Percentiles rank a stretch among this genome's conserved stretches.
These are phyloP conservation scores for Gambusia yucatana DNA, from an alignment of 2,797 vertebrate species.

Conservation along the genomic window DNA sequence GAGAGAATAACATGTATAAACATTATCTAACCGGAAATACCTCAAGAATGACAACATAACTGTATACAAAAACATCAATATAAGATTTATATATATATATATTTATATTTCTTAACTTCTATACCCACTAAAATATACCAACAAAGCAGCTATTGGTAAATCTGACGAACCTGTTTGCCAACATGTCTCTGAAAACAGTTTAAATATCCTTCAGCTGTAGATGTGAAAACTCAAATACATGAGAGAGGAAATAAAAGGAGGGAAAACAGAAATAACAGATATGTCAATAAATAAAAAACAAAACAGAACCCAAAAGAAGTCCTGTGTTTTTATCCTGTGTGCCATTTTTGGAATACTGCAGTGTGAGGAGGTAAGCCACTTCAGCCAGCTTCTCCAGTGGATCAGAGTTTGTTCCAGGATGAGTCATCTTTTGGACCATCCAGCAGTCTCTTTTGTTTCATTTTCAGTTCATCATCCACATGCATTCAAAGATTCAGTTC, in stretches of 20 bases:
- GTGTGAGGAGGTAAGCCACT: conserved; percentile 71
- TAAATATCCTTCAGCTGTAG: conserved; percentile 87
- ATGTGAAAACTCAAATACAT: conserved; percentile 68
- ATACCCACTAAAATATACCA: conserved; percentile 84
- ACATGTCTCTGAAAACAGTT: conserved; percentile 74
- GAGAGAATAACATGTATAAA: conserved; percentile 84
- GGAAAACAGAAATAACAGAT: conserved; percentile 27
- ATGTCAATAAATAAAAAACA: conserved; percentile 71
- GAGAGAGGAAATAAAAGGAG: conserved; percentile 4
- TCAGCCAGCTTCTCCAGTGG: conserved; percentile 74
- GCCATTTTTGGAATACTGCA: conserved; percentile 80
- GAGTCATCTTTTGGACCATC: conserved; percentile 41
- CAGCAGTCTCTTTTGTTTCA: conserved; percentile 43
- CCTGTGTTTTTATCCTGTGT: conserved; percentile 73
- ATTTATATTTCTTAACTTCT: conserved; percentile 63
- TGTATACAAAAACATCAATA: conserved; percentile 84
- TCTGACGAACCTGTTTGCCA: conserved; percentile 84
- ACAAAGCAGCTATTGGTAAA: conserved; percentile 96
- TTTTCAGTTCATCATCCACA: conserved; percentile 50
- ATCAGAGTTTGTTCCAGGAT: conserved; percentile 76
- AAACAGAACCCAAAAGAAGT: conserved; percentile 58
- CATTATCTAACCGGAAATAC: conserved; percentile 78
- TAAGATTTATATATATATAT: conserved; percentile 74
- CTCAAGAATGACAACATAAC: conserved; percentile 81
- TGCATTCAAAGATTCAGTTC: conserved; percentile 52